A percentile compares a stretch with the other conserved stretches of the same genome.
These are phyloP conservation scores for Xylocampa areola DNA, from an alignment of 2,888 invertebrate species.

Conservation along the genomic window DNA sequence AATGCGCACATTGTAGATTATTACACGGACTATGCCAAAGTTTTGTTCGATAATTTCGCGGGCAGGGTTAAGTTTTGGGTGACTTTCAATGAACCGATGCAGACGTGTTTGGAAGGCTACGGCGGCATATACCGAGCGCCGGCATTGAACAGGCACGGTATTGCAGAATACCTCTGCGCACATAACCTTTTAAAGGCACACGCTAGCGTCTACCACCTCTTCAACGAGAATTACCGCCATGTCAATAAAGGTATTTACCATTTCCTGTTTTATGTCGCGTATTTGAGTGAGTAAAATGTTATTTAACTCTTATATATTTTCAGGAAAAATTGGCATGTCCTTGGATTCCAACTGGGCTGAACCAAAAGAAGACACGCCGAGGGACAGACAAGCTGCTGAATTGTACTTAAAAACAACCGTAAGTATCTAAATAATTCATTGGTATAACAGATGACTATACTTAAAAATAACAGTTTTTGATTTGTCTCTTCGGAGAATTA, in stretches of 20 bases:
- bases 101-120: slow-evolving; percentile 88
- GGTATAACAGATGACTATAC: not conserved
- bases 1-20: slow-evolving; percentile 91
- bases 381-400: slow-evolving; percentile 91
- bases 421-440: slow-evolving; percentile 61
- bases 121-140: slow-evolving; percentile 91
- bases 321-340: slow-evolving; percentile 91
- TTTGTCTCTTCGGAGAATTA: too few relatives aligned
- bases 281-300: not conserved
- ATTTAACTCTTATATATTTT: slow-evolving; percentile 46
- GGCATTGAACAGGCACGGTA: slow-evolving; percentile 89
- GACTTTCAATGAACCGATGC: slow-evolving; percentile 94
- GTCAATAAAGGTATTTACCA: slow-evolving; percentile 84
- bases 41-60: slow-evolving; percentile 91
- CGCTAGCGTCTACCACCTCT: slow-evolving; percentile 92
- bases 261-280: not conserved
- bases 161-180: slow-evolving; percentile 92
- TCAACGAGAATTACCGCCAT: slow-evolving; percentile 89
- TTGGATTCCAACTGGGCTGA: slow-evolving; percentile 91
- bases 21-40: slow-evolving; percentile 91
- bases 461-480: too few relatives aligned
- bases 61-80: slow-evolving; percentile 93
- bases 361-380: slow-evolving; percentile 85
- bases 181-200: slow-evolving; percentile 94
- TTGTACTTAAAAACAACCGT: slow-evolving; percentile 90